Base-by-base conservation (phyloP, 2,113 vertebrate genomes). In the Scomber japonicus region DNA sequence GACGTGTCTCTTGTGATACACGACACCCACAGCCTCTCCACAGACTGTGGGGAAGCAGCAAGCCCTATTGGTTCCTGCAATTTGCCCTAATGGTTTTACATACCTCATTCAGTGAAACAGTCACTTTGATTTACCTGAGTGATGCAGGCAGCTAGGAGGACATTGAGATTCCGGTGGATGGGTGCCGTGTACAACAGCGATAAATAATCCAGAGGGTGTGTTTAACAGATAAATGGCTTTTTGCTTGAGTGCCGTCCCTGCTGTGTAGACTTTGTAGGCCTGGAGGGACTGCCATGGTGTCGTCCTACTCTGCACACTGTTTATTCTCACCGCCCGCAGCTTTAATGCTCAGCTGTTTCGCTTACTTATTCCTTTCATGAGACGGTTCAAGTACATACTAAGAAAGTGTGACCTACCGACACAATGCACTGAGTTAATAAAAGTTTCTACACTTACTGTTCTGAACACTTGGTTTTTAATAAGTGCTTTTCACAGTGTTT, bases 61-160 rank as follows among this genome's bases (percentile, higher is more conserved):
- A 70, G 80, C 61, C 48, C 81, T 57, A 55, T 49, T 70, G 85
- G 73, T 71, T 86, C 54, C 79, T 85, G 84, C 89, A 92, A 89
- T 93, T 90, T 88, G 63, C 77, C 82, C 84, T 89, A 90, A 91
- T 91, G 85, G 87, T 92, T 93, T 90, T 90, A 91, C 88, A 90
- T 86, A 90, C 71, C 78, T 83, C 88, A 80, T 82, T 89, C 92
- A 85, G 80, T 75, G 88, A 84, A 92, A 90, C 80, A 92, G 92
- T 93, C 93, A 90, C 88, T 94, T 92, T 95, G 94, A 95, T 94
- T 95, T 93, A 95, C 93, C 93, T 94, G 90, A 83, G 82, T 30
- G 45, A 75, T 84, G 72, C 62, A 70, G 81, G 84, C 75, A 87
- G 87, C 84, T 77, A 63, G 51, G 79, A 81, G 86, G 84, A 88